Evolutionary conservation across 2,113 vertebrate genomes (phyloP), one percentile per base, ranked within the genome.

Genomic region (Suricata suricatta): DNA sequence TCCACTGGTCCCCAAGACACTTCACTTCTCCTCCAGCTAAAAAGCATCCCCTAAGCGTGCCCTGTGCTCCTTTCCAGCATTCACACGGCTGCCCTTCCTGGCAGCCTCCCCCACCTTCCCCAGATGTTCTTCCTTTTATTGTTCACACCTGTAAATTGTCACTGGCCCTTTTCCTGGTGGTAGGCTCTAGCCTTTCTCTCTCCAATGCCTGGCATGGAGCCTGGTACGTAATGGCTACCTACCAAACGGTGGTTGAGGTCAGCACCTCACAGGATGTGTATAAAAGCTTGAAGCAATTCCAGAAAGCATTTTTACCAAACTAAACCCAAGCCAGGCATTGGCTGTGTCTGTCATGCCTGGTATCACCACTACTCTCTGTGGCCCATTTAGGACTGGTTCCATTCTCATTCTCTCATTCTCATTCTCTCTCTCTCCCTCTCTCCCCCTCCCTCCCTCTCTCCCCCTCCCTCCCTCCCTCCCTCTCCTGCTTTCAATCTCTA

Each of bases 401-500:
- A 76, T 47, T 31, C 80, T 85, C 23, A 3, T n/a, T n/a, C n/a
- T n/a, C n/a, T n/a, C n/a, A n/a, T n/a, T n/a, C n/a, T n/a, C n/a
- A n/a, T n/a, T n/a, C 38, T 4, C 38, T 41, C 38, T 4, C 38
- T 41, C 38, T 41, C 38, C 4, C 38, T 41, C 38, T 41, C 38
- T 41, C 38, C 4, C 38, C 4, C 38, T 41, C 38, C 4, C 38
- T 41, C 38, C 4, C 3, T 52, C 38, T 69, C 50, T 60, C 60
- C 41, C 11, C 29, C 72, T 47, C 14, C 17, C 52, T 29, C 63
- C 96, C 17, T 97, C 0, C 66, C 97, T 86, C 69, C 23, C 57
- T 60, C 57, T 23, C 57, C 57, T 95, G 0, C 84, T 52, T 90
- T 86, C 92, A 33, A 69, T 94, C 93, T 68, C 33, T 27, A 99